Percentiles rank a stretch among this genome's conserved stretches.
These are phyloP conservation scores for Cylloceria caligata DNA, from an alignment of 2,888 invertebrate genomes.

Conservation along the genomic window DNA sequence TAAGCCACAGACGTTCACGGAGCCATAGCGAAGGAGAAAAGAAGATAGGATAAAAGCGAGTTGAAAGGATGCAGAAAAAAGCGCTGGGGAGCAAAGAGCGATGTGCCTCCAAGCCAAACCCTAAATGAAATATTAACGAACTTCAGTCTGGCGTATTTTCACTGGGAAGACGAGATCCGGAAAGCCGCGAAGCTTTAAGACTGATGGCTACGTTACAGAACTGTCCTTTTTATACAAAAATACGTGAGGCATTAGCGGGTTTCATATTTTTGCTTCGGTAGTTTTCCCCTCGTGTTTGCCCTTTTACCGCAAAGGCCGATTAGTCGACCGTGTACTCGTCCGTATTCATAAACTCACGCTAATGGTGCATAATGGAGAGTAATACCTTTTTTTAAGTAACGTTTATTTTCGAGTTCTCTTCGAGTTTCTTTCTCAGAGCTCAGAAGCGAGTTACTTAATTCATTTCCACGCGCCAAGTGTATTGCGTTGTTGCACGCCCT, in stretches of 20 bases:
- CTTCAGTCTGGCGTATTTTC: slow-evolving; percentile 67
- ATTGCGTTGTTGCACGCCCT: slow-evolving; percentile 13
- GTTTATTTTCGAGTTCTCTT: slow-evolving; percentile 39
- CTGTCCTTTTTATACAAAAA: slow-evolving; percentile 28
- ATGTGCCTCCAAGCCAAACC: slow-evolving; percentile 48
- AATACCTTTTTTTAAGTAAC: slow-evolving; percentile 55
- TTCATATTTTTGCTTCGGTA: slow-evolving; percentile 26
- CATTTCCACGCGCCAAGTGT: slow-evolving; percentile 37
- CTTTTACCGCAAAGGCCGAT: slow-evolving; percentile 11
- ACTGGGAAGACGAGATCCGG: slow-evolving; percentile 53
- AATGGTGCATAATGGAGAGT: slow-evolving; percentile 62
- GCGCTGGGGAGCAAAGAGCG: slow-evolving; percentile 50
- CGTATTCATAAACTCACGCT: slow-evolving; percentile 60
- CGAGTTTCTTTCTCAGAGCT: slow-evolving; percentile 7
- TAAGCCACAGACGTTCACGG: slow-evolving; percentile 28
- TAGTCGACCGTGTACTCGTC: slow-evolving; percentile 39
- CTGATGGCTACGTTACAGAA: neutral
- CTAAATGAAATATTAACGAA: slow-evolving; percentile 69
- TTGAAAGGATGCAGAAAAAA: slow-evolving; percentile 12
- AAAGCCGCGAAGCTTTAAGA: slow-evolving; percentile 28
- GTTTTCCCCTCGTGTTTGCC: slow-evolving; percentile 44
- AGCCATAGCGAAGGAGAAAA: slow-evolving; percentile 21
- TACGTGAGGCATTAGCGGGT: slow-evolving; percentile 8
- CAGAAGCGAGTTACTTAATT: slow-evolving; percentile 45
- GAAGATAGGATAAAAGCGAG: slow-evolving; percentile 1